Percentiles rank a stretch among this genome's conserved stretches.
Evolutionary conservation across 2,797 vertebrate species (phyloP).

Genomic region (Takifugu ocellatus): DNA sequence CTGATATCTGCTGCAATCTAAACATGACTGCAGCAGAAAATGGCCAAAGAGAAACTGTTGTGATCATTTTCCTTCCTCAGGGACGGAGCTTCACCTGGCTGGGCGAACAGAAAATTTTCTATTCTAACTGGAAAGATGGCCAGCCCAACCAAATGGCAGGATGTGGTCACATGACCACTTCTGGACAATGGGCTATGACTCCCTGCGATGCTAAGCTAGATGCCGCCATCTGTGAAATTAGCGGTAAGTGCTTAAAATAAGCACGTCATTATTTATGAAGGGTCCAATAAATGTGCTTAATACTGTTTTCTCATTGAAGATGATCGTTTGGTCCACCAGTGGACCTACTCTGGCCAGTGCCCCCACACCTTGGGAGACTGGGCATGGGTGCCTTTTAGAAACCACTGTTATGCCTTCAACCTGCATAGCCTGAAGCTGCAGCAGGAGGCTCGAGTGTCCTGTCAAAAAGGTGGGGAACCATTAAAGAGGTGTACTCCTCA

Average conservation of each 20-base stretch:
- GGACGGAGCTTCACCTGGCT: constrained; percentile 85
- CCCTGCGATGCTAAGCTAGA: constrained; percentile 83
- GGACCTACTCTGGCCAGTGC: constrained; percentile 83
- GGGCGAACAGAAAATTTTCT: constrained; percentile 79
- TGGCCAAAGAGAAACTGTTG: neutral
- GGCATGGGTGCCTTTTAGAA: constrained; percentile 89
- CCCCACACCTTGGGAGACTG: constrained; percentile 83
- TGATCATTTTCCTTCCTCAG: constrained; percentile 55
- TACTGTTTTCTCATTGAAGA: constrained; percentile 41
- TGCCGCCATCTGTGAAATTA: constrained; percentile 85
- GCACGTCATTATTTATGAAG: rapidly evolving
- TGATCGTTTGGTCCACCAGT: constrained; percentile 67
- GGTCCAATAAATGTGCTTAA: neutral
- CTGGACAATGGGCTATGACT: constrained; percentile 83
- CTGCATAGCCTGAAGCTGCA: constrained; percentile 83
- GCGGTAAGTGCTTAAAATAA: constrained; percentile 66
- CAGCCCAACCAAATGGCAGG: constrained; percentile 82
- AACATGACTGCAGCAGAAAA: neutral
- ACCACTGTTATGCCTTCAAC: constrained; percentile 94
- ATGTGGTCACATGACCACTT: constrained; percentile 85
- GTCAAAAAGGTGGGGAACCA: constrained; percentile 80
- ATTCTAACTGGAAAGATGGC: constrained; percentile 85
- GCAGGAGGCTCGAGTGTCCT: constrained; percentile 83
- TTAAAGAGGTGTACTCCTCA: neutral
- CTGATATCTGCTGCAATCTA: neutral